Evolutionary conservation across 2,797 vertebrate species (phyloP), one percentile per base, ranked within the genome.

Genomic region (Sphenodon punctatus): DNA sequence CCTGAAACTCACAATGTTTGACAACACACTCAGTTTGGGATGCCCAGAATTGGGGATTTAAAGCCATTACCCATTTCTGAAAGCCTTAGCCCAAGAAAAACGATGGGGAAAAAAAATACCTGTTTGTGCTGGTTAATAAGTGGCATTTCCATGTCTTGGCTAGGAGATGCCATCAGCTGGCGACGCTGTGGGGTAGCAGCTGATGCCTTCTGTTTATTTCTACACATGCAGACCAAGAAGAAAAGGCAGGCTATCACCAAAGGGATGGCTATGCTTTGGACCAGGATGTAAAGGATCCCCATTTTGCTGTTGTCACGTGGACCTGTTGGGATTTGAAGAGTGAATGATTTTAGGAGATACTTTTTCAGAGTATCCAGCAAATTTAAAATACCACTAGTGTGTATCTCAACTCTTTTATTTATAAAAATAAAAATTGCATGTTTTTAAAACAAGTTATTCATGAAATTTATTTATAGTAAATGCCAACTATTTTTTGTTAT

Each of bases 201-300:
- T 2, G 97, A 96, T 4, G 96, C 93, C 88, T 98, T 99, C 80
- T 99, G 98, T 79, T 98, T 99, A 86, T 98, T 99, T 78, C 98
- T 97, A 89, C 98, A 99, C 97, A 98, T 96, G 82, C 98, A 99
- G 61, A 99, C 96, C 90, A 99, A 88, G 91, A 99, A 98, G 94
- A 99, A 99, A n/a, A 99, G 97, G 94, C 97, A 99, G 23, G 98
- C 97, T 0, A 98, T 97, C 90, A 98, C 95, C 89, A 99, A 70
- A 2, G 98, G 98, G 25, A 99, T 98, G 53, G 98, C 96, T 23
- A 99, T 98, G 66, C 98, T 98, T 5, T 98, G 98, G 45, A 99
- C 97, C 30, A 99, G 86, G 84, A 99, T 99, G 90, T 98, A 98
- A 38, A 99, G 95, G 67, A 99, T 97, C 88, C 98, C 98, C 95